These are phyloP conservation scores for Heteronetta atricapilla DNA, from an alignment of 2,113 vertebrate genomes.

Conservation along the genomic window DNA sequence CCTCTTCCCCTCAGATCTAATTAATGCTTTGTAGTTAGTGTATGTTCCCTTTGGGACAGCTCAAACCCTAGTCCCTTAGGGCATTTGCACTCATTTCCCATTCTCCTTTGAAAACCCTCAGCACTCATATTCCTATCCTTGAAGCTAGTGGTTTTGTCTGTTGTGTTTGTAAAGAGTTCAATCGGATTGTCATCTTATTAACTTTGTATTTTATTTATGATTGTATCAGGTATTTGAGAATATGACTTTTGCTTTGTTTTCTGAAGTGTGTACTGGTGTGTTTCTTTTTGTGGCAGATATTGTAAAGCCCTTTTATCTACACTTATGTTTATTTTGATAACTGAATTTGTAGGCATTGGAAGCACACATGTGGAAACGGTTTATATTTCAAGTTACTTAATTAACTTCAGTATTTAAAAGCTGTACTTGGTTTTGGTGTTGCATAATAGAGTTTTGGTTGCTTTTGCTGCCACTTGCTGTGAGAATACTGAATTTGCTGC, in stretches of 20 bases:
- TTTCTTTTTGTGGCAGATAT: neutral
- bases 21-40: neutral
- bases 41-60: neutral
- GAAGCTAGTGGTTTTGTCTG: neutral
- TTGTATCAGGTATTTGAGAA: neutral
- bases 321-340: neutral
- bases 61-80: neutral
- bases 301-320: neutral
- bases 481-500: neutral
- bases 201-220: neutral
- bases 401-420: neutral
- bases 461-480: neutral
- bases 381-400: neutral
- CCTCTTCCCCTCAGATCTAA: constrained; percentile 18
- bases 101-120: neutral
- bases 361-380: neutral
- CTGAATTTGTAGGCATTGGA: neutral
- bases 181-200: neutral
- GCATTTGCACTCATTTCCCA: neutral
- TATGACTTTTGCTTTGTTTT: neutral
- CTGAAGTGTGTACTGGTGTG: neutral
- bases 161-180: neutral
- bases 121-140: neutral
- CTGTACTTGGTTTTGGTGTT: neutral
- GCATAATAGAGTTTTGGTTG: neutral